Conservation (phyloP, 2,113 vertebrate species). For the Myotis lucifugus region DNA sequence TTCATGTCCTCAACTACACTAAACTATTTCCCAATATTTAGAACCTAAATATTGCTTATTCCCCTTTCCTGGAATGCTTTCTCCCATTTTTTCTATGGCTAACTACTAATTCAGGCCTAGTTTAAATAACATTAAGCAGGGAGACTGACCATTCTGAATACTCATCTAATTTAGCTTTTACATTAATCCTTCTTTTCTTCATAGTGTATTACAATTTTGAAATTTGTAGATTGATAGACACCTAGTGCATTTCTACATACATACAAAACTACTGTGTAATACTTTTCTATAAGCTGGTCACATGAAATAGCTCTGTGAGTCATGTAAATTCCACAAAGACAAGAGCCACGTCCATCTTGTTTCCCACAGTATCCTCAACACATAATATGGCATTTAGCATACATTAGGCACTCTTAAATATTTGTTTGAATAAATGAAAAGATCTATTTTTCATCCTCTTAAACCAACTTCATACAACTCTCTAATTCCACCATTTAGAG, state of each 20-base stretch:
- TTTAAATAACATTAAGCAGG: neutral
- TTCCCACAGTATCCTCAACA: neutral
- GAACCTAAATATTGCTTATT: neutral
- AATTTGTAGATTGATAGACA: neutral
- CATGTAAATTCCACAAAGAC: neutral
- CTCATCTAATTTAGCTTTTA: neutral
- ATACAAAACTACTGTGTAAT: neutral
- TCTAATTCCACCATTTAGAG: conserved; percentile 2
- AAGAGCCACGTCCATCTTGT: neutral
- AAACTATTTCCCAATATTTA: neutral
- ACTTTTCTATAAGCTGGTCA: neutral
- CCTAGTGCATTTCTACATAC: neutral
- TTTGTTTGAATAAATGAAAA: neutral
- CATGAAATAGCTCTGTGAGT: conserved; percentile 6
- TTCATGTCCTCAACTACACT: neutral
- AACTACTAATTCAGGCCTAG: neutral
- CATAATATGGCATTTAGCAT: neutral
- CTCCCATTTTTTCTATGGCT: neutral
- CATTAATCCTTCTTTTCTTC: neutral
- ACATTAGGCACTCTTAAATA: neutral
- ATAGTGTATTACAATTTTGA: neutral
- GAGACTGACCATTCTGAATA: neutral
- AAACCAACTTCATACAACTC: neutral
- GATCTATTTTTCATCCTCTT: neutral
- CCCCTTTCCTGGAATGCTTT: neutral